A percentile compares a stretch with the other conserved stretches of the same genome.
Evolutionary conservation across 2,113 vertebrate genomes (phyloP).

Genomic region (Lipophrys pholis): DNA sequence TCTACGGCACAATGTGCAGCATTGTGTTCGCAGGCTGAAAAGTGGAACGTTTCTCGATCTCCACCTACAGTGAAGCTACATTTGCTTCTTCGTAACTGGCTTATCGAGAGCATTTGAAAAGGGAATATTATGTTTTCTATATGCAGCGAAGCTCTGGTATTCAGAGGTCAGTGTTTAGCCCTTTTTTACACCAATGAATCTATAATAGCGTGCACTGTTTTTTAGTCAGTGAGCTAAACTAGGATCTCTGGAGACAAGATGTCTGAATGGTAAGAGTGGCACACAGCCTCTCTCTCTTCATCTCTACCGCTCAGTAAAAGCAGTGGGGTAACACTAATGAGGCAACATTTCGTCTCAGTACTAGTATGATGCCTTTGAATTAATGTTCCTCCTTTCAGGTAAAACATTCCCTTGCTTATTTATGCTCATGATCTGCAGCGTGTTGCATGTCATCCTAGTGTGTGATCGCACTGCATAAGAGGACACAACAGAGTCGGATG

Average conservation of each 20-base stretch:
- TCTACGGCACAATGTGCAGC: conserved; percentile 16
- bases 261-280: conserved; percentile 52
- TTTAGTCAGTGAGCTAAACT: conserved; percentile 51
- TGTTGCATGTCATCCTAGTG: conserved; percentile 66
- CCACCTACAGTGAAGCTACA: conserved; percentile 23
- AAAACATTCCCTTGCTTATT: conserved; percentile 74
- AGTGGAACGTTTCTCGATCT: conserved; percentile 29
- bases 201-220: conserved; percentile 55
- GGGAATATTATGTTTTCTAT: conserved; percentile 34
- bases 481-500: conserved; percentile 59
- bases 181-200: conserved; percentile 40
- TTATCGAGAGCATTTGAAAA: conserved; percentile 47
- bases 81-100: conserved; percentile 39
- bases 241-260: conserved; percentile 60
- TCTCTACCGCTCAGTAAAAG: conserved; percentile 62
- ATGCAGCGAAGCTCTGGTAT: conserved; percentile 30
- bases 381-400: conserved; percentile 73
- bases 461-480: conserved; percentile 60
- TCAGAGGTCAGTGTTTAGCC: conserved; percentile 47
- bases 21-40: conserved; percentile 31
- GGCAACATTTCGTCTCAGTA: conserved; percentile 70
- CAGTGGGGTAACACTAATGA: conserved; percentile 79
- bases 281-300: conserved; percentile 33
- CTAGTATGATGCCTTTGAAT: conserved; percentile 75
- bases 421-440: conserved; percentile 67